phyloP scores from a whole-genome alignment of 2,888 invertebrate species.

The Meloe dianella region DNA sequence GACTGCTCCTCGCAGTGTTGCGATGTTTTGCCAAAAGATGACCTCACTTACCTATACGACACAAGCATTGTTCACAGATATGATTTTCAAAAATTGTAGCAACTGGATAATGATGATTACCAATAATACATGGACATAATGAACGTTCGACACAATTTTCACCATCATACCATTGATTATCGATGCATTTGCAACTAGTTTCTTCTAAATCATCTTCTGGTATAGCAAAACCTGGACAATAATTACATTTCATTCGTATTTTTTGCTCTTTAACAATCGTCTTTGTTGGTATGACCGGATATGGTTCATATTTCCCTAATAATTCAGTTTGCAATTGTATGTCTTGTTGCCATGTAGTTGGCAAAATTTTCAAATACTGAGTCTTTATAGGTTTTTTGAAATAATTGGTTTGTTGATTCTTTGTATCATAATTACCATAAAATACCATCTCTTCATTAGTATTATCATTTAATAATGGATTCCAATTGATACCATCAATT shows the following conservation, averaged over 20 bases:
- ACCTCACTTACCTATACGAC: conserved; percentile 62
- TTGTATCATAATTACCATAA: background rate
- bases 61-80: conserved; percentile 80
- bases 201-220: background rate
- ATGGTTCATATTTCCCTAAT: conserved; percentile 54
- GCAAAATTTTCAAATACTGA: background rate
- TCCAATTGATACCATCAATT: conserved; percentile 73
- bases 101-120: conserved; percentile 63
- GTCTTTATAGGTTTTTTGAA: background rate
- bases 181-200: conserved; percentile 19
- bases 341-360: background rate
- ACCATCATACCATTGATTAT: conserved; percentile 74
- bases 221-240: conserved; percentile 64
- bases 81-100: conserved; percentile 73
- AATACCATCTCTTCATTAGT: background rate
- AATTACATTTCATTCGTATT: conserved; percentile 53
- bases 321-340: background rate
- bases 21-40: background rate
- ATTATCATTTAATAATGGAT: conserved; percentile 65
- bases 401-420: background rate
- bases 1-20: no score
- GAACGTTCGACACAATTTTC: conserved; percentile 68
- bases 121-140: conserved; percentile 73
- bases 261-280: background rate
- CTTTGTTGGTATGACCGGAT: background rate